Evolutionary conservation across 2,797 vertebrate genomes (phyloP).

Genomic region (Rhodeus uyekii): DNA sequence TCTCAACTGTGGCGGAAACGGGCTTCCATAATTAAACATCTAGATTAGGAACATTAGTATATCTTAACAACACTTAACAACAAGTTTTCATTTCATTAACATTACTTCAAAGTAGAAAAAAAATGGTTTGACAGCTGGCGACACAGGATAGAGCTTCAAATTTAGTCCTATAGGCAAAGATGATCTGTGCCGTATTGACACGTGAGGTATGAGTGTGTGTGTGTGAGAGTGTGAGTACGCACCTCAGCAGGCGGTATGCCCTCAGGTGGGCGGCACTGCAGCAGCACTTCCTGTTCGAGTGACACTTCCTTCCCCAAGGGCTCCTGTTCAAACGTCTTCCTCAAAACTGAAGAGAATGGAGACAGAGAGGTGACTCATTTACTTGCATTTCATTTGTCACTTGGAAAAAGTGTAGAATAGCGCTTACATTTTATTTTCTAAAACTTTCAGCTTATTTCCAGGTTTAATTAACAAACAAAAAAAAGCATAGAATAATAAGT

Average conservation of each 20-base stretch:
- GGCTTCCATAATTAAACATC: no score
- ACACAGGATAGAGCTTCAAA: neutral
- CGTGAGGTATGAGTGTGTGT: neutral
- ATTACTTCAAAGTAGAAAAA: neutral
- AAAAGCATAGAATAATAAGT: neutral
- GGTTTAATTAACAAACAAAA: neutral
- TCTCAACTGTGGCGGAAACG: no score
- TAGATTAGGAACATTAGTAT: neutral
- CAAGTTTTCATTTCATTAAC: neutral
- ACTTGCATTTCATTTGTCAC: conserved; percentile 2
- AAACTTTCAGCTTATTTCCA: neutral
- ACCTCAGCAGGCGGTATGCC: conserved; percentile 94
- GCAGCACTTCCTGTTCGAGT: conserved; percentile 92
- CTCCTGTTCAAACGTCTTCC: conserved; percentile 95
- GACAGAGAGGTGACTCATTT: neutral
- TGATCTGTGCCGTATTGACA: neutral
- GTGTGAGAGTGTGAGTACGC: conserved; percentile 38
- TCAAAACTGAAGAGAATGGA: conserved; percentile 79
- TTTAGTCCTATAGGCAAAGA: conserved; percentile 8
- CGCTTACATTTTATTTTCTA: neutral
- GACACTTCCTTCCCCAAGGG: conserved; percentile 95
- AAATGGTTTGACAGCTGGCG: neutral
- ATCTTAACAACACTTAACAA: neutral
- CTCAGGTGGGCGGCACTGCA: conserved; percentile 95
- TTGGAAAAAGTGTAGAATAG: neutral